Percentiles rank a stretch among this genome's conserved stretches.
Conservation (phyloP, 2,797 vertebrate genomes). For the Thalassophryne amazonica region DNA sequence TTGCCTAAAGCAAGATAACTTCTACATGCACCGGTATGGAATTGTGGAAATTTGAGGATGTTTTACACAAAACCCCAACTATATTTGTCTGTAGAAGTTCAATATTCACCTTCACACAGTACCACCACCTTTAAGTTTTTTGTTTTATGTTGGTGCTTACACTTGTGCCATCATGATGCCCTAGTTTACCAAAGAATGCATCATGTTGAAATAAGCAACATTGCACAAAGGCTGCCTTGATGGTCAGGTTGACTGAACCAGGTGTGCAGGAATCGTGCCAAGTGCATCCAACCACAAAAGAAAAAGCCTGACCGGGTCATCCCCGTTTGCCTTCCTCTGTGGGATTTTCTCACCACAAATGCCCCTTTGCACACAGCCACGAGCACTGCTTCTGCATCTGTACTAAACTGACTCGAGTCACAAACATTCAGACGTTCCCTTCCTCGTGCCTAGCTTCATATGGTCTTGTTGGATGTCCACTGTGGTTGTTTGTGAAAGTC, state of each 20-base stretch:
- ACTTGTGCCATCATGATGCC: background rate
- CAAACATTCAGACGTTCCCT: conserved; percentile 8
- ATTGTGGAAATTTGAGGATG: too few relatives aligned
- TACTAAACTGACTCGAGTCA: background rate
- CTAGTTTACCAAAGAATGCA: conserved; percentile 61
- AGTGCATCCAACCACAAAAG: conserved; percentile 31
- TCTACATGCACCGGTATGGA: too few relatives aligned
- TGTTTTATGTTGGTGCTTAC: too few relatives aligned
- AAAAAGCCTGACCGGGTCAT: conserved; percentile 7
- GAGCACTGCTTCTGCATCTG: conserved; percentile 15
- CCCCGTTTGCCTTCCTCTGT: conserved; percentile 26
- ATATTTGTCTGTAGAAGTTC: too few relatives aligned
- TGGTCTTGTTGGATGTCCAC: conserved; percentile 17
- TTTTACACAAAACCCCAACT: too few relatives aligned
- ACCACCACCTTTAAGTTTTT: too few relatives aligned
- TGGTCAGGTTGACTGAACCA: conserved; percentile 40
- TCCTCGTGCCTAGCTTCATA: conserved; percentile 3
- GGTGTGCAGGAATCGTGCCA: conserved; percentile 68
- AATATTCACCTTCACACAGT: too few relatives aligned
- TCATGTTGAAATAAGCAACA: conserved; percentile 28
- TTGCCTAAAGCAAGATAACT: too few relatives aligned
- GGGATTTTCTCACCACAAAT: conserved; percentile 13
- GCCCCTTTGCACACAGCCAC: conserved; percentile 20
- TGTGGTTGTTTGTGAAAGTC: conserved; percentile 17
- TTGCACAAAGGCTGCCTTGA: conserved; percentile 70